phyloP scores from a whole-genome alignment of 1,140 invertebrate genomes.

The Drosophila tani region DNA sequence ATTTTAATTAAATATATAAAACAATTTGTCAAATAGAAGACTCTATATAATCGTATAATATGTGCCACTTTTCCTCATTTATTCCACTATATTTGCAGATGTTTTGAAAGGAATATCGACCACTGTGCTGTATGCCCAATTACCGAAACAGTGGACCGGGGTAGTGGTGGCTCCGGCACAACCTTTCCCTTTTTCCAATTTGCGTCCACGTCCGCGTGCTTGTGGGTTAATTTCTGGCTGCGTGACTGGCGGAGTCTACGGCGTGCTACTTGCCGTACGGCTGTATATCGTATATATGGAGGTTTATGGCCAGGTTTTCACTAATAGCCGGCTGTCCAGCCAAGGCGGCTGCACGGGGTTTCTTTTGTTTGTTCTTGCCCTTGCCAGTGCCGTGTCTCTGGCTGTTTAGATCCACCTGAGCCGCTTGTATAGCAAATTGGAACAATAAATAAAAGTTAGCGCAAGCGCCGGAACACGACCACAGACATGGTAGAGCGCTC shows the following conservation, averaged over 20 bases:
- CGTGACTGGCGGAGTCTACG: conserved; percentile 47
- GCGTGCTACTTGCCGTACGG: conserved; percentile 12
- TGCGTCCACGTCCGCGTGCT: conserved; percentile 55
- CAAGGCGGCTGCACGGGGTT: conserved; percentile 28
- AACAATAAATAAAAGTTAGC: conserved; percentile 53
- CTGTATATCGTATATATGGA: conserved; percentile 8
- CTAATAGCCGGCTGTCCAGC: conserved; percentile 46
- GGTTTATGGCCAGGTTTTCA: conserved; percentile 25
- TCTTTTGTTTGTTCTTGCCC: conserved; percentile 24
- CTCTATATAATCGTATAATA: too few relatives aligned
- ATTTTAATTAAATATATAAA: too few relatives aligned
- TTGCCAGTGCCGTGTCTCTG: conserved; percentile 20
- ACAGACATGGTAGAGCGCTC: background rate
- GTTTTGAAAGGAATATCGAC: background rate
- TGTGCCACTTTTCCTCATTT: background rate
- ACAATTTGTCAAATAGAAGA: background rate
- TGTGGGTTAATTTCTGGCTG: conserved; percentile 57
- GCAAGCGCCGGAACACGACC: conserved; percentile 38
- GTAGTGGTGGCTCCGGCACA: conserved; percentile 3
- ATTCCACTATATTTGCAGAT: background rate
- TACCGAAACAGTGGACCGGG: conserved; percentile 37
- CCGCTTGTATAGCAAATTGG: conserved; percentile 43
- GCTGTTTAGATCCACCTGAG: conserved; percentile 35
- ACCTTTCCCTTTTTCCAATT: conserved; percentile 41
- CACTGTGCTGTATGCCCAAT: conserved; percentile 43